A percentile compares a stretch with the other conserved stretches of the same genome.
Conservation (phyloP, 2,888 invertebrate species). For the Meliscaeva auricollis region DNA sequence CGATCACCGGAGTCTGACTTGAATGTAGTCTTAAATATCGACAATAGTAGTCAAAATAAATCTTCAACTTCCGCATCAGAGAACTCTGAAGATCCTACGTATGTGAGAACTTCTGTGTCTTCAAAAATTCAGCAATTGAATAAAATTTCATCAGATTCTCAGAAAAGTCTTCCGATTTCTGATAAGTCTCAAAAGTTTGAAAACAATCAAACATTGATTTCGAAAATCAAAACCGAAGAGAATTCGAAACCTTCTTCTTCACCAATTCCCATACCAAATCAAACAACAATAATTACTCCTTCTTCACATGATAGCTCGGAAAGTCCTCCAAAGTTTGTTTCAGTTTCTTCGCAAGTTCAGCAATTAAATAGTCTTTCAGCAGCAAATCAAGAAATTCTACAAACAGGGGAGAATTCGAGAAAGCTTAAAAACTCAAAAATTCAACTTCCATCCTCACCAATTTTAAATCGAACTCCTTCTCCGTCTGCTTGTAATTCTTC, state of each 20-base stretch:
- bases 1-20: slow-evolving; percentile 31
- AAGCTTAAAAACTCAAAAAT: background rate
- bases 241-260: background rate
- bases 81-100: background rate
- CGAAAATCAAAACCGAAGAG: background rate
- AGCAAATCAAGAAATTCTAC: background rate
- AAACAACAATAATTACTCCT: background rate
- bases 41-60: slow-evolving; percentile 62
- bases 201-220: background rate
- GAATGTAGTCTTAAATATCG: slow-evolving; percentile 58
- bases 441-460: background rate
- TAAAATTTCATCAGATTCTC: slow-evolving; percentile 8
- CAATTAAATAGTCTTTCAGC: slow-evolving; percentile 6
- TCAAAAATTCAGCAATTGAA: slow-evolving; percentile 32
- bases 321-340: slow-evolving; percentile 23
- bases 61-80: background rate
- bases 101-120: slow-evolving; percentile 17
- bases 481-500: background rate
- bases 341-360: background rate
- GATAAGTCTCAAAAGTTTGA: slow-evolving; percentile 21
- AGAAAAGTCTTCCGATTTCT: background rate
- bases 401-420: background rate
- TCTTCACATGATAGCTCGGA: background rate
- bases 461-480: background rate
- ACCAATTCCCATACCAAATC: background rate